Evolutionary conservation across 2,113 vertebrate genomes (phyloP).

Genomic region (Lepidiolamprologus cunningtoni): DNA sequence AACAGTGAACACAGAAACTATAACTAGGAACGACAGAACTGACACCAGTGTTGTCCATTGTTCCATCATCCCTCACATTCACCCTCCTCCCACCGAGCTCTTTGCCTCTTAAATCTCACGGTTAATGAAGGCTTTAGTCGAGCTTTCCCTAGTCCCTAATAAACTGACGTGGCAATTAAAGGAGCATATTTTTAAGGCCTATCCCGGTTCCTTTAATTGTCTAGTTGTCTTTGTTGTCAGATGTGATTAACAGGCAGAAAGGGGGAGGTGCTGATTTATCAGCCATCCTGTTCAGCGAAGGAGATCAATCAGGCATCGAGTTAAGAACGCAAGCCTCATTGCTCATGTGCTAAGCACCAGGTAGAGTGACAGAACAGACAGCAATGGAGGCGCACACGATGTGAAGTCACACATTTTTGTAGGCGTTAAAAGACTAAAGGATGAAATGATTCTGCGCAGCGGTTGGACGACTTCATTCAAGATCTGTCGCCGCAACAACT

Average conservation of each 20-base stretch:
- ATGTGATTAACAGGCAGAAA: slow-evolving; percentile 47
- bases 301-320: slow-evolving; percentile 53
- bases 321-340: slow-evolving; percentile 26
- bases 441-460: background rate
- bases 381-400: background rate
- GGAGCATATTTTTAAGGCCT: slow-evolving; percentile 38
- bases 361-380: background rate
- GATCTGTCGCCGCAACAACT: background rate
- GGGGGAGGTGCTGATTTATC: slow-evolving; percentile 48
- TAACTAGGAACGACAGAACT: background rate
- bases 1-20: background rate
- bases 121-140: slow-evolving; percentile 38
- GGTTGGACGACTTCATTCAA: background rate
- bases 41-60: background rate
- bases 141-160: slow-evolving; percentile 35
- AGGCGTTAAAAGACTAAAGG: background rate
- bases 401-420: background rate
- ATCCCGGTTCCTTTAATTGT: slow-evolving; percentile 50
- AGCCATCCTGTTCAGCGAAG: slow-evolving; percentile 2
- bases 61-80: background rate
- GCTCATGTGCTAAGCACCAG: slow-evolving; percentile 14
- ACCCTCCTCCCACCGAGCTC: background rate
- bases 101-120: slow-evolving; percentile 5
- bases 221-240: slow-evolving; percentile 39
- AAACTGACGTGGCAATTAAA: slow-evolving; percentile 57